These are phyloP conservation scores for Machimus rusticus DNA, from an alignment of 2,888 invertebrate species.

Conservation along the genomic window DNA sequence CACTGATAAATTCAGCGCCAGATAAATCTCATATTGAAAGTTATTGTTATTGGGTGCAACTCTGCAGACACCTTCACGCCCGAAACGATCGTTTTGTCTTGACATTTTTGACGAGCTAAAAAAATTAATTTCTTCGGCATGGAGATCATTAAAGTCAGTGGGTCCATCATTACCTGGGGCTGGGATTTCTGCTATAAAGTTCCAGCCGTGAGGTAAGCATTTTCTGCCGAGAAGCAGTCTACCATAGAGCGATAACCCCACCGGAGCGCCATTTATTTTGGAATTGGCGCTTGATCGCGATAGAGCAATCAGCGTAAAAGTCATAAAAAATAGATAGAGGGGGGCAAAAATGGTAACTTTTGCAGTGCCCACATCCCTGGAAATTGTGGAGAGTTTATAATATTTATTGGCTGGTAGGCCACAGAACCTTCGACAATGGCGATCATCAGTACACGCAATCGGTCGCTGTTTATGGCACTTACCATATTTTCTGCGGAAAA, in stretches of 20 bases:
- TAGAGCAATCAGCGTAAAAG: constrained; percentile 29
- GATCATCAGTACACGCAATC: constrained; percentile 33
- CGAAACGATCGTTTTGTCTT: background rate
- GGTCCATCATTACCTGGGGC: background rate
- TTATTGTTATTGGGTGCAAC: background rate
- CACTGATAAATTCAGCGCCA: background rate
- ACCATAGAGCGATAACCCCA: background rate
- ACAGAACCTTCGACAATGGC: background rate
- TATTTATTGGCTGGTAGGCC: background rate
- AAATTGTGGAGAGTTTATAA: background rate
- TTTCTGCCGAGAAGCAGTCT: background rate
- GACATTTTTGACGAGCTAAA: background rate
- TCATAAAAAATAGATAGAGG: background rate
- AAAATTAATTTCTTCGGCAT: constrained; percentile 10
- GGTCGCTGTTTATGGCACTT: constrained; percentile 29
- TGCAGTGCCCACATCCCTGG: background rate
- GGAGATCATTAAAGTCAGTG: constrained; percentile 3
- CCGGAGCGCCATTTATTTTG: background rate
- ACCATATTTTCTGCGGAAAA: constrained; percentile 7
- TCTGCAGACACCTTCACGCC: background rate
- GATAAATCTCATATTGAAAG: background rate
- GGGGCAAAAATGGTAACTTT: background rate
- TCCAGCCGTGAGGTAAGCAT: background rate
- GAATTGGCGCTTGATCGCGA: constrained; percentile 21
- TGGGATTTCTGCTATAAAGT: background rate